These are phyloP conservation scores for Tangara arthus DNA, from an alignment of 2,797 vertebrate species.

Conservation along the genomic window DNA sequence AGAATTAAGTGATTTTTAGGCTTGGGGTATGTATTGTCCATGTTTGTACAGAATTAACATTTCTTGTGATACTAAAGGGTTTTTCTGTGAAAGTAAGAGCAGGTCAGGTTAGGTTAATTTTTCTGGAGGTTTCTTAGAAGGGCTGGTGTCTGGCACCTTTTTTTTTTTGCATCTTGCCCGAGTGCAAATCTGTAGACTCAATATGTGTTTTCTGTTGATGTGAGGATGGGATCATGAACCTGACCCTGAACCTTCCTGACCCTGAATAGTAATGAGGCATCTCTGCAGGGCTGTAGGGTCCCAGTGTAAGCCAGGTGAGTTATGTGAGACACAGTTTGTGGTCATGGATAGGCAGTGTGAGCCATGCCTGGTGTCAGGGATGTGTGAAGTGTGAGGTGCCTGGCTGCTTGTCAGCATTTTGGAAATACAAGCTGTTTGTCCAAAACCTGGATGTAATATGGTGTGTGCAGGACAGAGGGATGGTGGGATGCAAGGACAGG, in stretches of 20 bases:
- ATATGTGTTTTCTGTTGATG: background rate
- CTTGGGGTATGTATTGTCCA: background rate
- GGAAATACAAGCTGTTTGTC: background rate
- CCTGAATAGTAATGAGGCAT: fast-evolving
- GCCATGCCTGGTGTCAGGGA: background rate
- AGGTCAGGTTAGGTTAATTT: background rate
- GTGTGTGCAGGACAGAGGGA: background rate
- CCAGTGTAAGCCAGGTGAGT: background rate
- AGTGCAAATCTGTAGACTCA: background rate
- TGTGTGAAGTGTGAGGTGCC: background rate
- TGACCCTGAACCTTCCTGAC: background rate
- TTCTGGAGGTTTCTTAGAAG: background rate
- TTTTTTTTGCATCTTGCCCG: background rate
- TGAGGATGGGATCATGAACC: background rate
- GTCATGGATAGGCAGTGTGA: background rate
- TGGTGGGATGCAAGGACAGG: background rate
- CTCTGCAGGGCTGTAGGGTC: background rate
- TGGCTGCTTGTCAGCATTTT: background rate
- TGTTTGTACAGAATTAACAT: background rate
- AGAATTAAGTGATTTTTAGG: background rate
- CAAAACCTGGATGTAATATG: background rate
- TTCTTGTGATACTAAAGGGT: background rate
- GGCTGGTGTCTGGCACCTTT: background rate
- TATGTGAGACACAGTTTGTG: background rate
- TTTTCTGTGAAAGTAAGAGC: background rate